Evolutionary conservation across 1,140 invertebrate genomes (phyloP).

Genomic region (Hylaeus anthracinus): DNA sequence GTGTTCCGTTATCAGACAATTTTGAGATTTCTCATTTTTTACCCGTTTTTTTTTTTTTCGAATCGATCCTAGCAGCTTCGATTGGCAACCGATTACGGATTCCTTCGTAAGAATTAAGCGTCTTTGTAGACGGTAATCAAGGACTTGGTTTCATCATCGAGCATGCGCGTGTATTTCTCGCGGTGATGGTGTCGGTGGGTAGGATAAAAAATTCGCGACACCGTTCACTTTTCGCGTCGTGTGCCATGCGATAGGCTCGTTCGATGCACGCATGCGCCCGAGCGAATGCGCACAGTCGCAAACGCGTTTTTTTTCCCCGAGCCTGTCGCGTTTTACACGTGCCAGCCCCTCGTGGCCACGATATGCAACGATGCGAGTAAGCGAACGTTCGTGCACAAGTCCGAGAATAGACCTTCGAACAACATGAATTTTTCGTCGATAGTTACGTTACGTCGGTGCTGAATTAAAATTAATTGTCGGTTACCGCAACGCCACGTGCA

Average conservation of each 20-base stretch:
- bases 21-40: too few species aligned
- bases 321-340: slow-evolving; percentile 26
- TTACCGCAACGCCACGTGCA: neutral
- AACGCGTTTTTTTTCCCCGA: neutral
- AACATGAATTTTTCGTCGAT: slow-evolving; percentile 16
- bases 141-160: neutral
- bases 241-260: neutral
- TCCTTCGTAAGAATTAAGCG: too few species aligned
- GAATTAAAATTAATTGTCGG: slow-evolving; percentile 22
- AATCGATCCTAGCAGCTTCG: too few species aligned
- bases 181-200: neutral
- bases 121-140: too few species aligned
- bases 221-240: slow-evolving; percentile 19
- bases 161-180: too few species aligned
- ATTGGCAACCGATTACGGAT: too few species aligned
- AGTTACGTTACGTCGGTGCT: slow-evolving; percentile 5
- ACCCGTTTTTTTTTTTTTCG: too few species aligned
- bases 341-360: slow-evolving; percentile 4
- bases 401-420: slow-evolving; percentile 19
- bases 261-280: neutral
- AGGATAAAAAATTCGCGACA: neutral
- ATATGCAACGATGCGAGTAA: slow-evolving; percentile 30
- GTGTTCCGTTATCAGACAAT: too few species aligned
- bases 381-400: neutral
- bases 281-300: neutral